Conservation (phyloP, 2,888 invertebrate genomes). For the Drosophila mimetica region DNA sequence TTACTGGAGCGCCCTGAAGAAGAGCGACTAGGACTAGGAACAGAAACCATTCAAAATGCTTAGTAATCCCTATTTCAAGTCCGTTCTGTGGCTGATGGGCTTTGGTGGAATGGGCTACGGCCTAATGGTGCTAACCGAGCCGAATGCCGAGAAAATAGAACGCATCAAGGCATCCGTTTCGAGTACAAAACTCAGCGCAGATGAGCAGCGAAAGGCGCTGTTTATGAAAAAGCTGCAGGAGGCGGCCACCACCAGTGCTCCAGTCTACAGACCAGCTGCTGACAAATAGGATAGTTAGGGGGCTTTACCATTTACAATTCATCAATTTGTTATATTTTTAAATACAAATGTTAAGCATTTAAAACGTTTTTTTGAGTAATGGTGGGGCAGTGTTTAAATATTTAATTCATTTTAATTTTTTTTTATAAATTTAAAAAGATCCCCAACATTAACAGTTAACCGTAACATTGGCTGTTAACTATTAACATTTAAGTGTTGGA, state of each 20-base stretch:
- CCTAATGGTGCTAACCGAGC: slow-evolving; percentile 86
- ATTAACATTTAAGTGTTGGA: slow-evolving; percentile 24
- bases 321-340: slow-evolving; percentile 33
- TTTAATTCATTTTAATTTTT: too few relatives aligned
- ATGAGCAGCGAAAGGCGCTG: slow-evolving; percentile 76
- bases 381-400: too few relatives aligned
- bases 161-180: slow-evolving; percentile 71
- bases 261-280: slow-evolving; percentile 60
- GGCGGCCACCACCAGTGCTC: slow-evolving; percentile 63
- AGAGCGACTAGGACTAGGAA: slow-evolving; percentile 58
- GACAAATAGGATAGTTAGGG: slow-evolving; percentile 58
- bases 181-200: slow-evolving; percentile 51
- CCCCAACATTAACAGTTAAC: background rate
- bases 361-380: background rate
- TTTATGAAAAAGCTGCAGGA: slow-evolving; percentile 80
- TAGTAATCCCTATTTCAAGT: slow-evolving; percentile 83
- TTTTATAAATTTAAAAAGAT: too few relatives aligned
- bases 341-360: slow-evolving; percentile 37
- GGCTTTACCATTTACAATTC: background rate
- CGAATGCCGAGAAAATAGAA: slow-evolving; percentile 84
- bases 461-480: background rate
- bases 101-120: slow-evolving; percentile 87
- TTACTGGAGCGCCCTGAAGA: slow-evolving; percentile 85
- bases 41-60: slow-evolving; percentile 75
- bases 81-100: slow-evolving; percentile 87